Conservation (phyloP, 2,888 invertebrate species). For the Lydus trimaculatus region DNA sequence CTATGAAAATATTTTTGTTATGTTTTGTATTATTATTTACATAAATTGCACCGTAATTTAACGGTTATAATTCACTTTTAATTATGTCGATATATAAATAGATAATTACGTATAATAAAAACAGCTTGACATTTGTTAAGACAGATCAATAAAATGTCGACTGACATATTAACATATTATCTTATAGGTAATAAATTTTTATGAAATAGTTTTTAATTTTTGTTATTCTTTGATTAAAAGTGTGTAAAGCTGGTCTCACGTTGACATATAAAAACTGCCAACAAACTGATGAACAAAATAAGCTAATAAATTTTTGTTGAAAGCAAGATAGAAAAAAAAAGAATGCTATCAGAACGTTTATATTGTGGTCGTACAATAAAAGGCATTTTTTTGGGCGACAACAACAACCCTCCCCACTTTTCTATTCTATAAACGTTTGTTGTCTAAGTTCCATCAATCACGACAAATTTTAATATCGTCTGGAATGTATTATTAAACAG, state of each 20-base stretch:
- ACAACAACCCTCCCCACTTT: conserved; percentile 48
- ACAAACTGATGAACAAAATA: conserved; percentile 34
- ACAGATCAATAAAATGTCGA: conserved; percentile 6
- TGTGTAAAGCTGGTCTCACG: neutral
- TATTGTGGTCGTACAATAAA: conserved; percentile 45
- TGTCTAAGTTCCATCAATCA: conserved; percentile 62
- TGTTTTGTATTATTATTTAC: neutral
- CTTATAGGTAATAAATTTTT: neutral
- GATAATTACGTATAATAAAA: conserved; percentile 12
- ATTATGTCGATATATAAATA: neutral
- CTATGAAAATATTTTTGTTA: neutral
- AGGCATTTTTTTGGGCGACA: conserved; percentile 36
- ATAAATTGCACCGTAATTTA: neutral
- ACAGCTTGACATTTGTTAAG: conserved; percentile 10
- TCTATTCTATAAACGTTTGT: conserved; percentile 51
- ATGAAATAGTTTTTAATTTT: neutral
- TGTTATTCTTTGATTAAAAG: neutral
- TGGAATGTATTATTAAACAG: conserved; percentile 59
- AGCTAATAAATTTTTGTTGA: conserved; percentile 41
- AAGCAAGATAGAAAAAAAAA: conserved; percentile 38
- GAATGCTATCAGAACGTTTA: conserved; percentile 42
- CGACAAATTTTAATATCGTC: conserved; percentile 61
- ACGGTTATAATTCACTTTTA: conserved; percentile 2
- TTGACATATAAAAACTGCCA: conserved; percentile 12
- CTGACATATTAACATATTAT: neutral